Base-by-base conservation (phyloP, 2,888 invertebrate species). In the Leptinotarsa juncta region DNA sequence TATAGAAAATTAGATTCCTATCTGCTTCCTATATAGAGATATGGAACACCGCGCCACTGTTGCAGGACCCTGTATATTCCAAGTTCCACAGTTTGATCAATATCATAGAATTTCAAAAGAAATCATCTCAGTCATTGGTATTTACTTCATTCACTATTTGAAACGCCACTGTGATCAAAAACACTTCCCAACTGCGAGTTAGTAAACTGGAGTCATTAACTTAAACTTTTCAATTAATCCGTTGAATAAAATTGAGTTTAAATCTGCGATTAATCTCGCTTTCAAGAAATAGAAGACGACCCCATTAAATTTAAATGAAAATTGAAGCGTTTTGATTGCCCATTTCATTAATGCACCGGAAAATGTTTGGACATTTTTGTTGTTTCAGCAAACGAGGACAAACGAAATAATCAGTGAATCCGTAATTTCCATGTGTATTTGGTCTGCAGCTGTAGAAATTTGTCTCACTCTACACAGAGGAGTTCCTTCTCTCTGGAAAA, bases 181-280 rank as follows among this genome's bases (percentile, higher is more conserved):
- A 57, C 57, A 16, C 10, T 62, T n/a, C 42, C 10, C 42, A 62
- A 62, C 18, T 20, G 32, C 62, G 62, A 62, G 42, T 18, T 42
- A 10, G 10, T 5, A 62, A 62, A 62, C 12, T 62, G 62, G n/a
- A 42, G 62, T 62, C 42, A 32, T 62, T 62, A 62, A 4, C 18
- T 42, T 32, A 42, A 62, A 62, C 32, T 42, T 42, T 62, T 62
- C 62, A 32, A 62, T 62, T 62, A 62, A 62, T 62, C n/a, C 42
- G 10, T 62, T 62, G 62, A 42, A 62, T 32, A 42, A 62, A 62
- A 15, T 42, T 42, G 15, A n/a, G n/a, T 42, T 62, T 62, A 32
- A 62, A n/a, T 62, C 16, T 10, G 62, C 32, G 26, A 32, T 62
- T 62, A 42, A 62, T 62, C 26, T n/a, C 42, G 62, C 42, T 42